phyloP scores from a whole-genome alignment of 2,797 vertebrate genomes.

The Microtus obscurus region DNA sequence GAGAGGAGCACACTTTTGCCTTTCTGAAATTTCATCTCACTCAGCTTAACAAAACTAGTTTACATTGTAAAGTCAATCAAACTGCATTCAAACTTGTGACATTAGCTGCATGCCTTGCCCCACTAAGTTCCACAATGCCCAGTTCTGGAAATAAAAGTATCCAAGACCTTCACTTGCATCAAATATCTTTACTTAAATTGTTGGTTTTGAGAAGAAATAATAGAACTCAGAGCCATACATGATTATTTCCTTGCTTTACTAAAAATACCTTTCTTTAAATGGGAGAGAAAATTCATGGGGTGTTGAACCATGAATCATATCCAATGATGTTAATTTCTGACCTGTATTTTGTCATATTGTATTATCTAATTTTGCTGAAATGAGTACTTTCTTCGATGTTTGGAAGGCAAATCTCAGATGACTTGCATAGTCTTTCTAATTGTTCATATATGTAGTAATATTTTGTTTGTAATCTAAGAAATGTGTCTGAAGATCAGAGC shows the following conservation, averaged over 20 bases:
- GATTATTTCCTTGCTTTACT: neutral
- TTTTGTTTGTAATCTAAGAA: too few species aligned
- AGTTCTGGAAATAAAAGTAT: slow-evolving; percentile 7
- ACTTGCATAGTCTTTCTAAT: neutral
- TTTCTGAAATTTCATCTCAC: neutral
- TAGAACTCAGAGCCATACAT: neutral
- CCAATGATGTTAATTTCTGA: slow-evolving; percentile 8
- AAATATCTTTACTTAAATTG: neutral
- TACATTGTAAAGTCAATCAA: neutral
- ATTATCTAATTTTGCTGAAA: slow-evolving; percentile 25
- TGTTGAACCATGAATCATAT: neutral
- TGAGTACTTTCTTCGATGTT: neutral
- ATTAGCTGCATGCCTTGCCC: neutral
- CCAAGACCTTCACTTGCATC: neutral
- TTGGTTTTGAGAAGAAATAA: neutral
- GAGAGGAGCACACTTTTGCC: neutral
- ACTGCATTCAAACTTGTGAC: neutral
- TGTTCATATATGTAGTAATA: too few species aligned
- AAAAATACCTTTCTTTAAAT: neutral
- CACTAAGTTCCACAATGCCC: neutral
- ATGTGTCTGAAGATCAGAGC: too few species aligned
- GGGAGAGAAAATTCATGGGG: neutral
- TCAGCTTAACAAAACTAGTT: neutral
- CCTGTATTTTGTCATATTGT: neutral
- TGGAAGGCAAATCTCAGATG: neutral